A percentile compares a stretch with the other conserved stretches of the same genome.
Conservation (phyloP, 2,113 vertebrate species). For the Cyrtonyx montezumae region DNA sequence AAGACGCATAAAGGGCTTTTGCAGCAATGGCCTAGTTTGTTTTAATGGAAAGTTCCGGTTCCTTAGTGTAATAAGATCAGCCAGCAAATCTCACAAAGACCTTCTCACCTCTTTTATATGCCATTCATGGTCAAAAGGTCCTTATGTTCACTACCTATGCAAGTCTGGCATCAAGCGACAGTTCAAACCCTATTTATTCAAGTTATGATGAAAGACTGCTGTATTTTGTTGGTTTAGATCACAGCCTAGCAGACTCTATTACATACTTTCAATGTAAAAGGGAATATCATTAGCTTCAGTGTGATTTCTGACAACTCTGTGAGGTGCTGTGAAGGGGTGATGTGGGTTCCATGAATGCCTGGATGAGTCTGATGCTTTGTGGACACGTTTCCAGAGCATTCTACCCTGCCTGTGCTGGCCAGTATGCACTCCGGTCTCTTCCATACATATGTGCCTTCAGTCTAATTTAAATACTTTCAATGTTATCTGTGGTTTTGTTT, state of each 20-base stretch:
- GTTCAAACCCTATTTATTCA: neutral
- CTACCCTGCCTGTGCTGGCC: neutral
- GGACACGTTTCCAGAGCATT: rapidly evolving
- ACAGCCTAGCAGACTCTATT: neutral
- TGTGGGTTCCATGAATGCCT: neutral
- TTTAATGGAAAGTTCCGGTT: neutral
- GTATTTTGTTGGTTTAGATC: neutral
- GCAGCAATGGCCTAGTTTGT: neutral
- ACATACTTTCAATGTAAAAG: neutral
- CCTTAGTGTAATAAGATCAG: neutral
- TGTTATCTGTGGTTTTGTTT: neutral
- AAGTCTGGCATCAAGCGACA: neutral
- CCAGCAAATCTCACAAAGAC: neutral
- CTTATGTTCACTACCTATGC: neutral
- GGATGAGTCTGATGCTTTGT: rapidly evolving
- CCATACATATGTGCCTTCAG: neutral
- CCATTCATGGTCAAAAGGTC: neutral
- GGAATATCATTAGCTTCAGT: neutral
- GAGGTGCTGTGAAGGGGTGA: neutral
- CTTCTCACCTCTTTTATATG: neutral
- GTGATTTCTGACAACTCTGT: neutral
- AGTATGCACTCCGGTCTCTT: neutral
- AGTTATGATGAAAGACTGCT: neutral
- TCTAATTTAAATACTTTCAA: neutral
- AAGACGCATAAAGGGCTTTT: neutral